Evolutionary conservation across 2,888 invertebrate genomes (phyloP).

Genomic region (Abscondita cerata): DNA sequence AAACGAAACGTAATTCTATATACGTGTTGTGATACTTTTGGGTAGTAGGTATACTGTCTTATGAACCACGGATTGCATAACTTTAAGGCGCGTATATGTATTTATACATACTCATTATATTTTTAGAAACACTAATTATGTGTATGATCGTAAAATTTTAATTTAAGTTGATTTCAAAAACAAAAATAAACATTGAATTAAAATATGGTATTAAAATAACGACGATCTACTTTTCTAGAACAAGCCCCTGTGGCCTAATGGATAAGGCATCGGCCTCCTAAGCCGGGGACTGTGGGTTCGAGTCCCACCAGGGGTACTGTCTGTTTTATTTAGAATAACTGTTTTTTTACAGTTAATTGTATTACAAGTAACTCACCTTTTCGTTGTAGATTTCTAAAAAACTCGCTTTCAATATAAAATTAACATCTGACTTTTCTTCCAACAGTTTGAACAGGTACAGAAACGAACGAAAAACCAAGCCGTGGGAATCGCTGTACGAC

Average conservation of each 20-base stretch:
- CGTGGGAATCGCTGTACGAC: constrained; percentile 74
- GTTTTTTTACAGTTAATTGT: too few species aligned
- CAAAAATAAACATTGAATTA: not conserved
- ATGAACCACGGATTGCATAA: too few species aligned
- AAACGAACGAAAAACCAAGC: constrained; percentile 89
- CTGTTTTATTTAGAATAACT: too few species aligned
- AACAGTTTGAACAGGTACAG: constrained; percentile 87
- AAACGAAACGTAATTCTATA: too few species aligned
- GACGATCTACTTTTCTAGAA: not conserved
- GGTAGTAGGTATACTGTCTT: too few species aligned
- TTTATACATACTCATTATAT: too few species aligned
- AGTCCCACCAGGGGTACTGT: constrained; percentile 83
- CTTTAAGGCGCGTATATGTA: too few species aligned
- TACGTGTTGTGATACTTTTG: too few species aligned
- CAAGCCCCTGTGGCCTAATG: constrained; percentile 82
- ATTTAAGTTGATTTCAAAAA: not conserved
- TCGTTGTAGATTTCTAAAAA: constrained; percentile 97
- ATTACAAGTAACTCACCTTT: constrained; percentile 87
- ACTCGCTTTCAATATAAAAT: constrained; percentile 89
- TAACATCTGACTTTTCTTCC: constrained; percentile 75
- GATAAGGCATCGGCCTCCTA: constrained; percentile 87
- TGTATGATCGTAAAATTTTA: not conserved
- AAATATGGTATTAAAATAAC: not conserved
- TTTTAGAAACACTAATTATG: not conserved
- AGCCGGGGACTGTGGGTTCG: constrained; percentile 86